phyloP scores from a whole-genome alignment of 2,797 vertebrate genomes.

The Anabas testudineus region DNA sequence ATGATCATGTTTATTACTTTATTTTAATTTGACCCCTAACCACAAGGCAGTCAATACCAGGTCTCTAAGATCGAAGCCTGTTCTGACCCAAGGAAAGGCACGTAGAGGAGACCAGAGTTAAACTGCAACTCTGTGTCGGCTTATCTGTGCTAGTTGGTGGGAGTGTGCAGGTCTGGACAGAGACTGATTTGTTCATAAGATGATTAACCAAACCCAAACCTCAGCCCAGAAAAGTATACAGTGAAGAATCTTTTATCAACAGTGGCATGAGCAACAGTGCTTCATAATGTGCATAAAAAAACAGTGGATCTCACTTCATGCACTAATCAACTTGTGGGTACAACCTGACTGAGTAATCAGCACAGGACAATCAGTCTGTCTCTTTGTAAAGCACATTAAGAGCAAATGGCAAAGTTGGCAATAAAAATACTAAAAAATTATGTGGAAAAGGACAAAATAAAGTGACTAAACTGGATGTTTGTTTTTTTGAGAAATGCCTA shows the following conservation, averaged over 20 bases:
- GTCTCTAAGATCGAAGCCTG: not conserved
- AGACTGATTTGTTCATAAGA: conserved; percentile 2
- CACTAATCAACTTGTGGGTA: not conserved
- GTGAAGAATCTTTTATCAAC: not conserved
- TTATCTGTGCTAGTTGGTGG: conserved; percentile 4
- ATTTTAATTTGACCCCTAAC: not conserved
- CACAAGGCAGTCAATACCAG: not conserved
- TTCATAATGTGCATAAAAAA: not conserved
- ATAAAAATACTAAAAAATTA: no score
- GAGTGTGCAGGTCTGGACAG: not conserved
- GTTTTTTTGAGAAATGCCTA: no score
- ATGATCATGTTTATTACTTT: not conserved
- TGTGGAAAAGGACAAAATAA: no score
- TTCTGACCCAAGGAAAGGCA: not conserved
- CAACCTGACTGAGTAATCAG: not conserved
- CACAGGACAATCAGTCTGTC: no score
- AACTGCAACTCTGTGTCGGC: not conserved
- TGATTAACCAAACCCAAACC: conserved; percentile 6
- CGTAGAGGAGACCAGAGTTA: not conserved
- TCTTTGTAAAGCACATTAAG: no score
- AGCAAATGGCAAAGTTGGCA: no score
- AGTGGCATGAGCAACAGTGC: not conserved
- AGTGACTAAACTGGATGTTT: no score
- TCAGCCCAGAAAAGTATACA: not conserved
- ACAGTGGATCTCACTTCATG: not conserved